Conservation (phyloP, 2,113 vertebrate species). For the mouse (Mus musculus) region GRCm39 chr13:120676501-120677000, state of each 20-base stretch:
- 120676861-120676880: neutral
- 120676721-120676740: no score
- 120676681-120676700: no score
- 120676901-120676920: neutral
- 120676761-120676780: no score
- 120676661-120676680: no score
- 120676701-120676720: no score
- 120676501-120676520: neutral
- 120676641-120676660: no score
- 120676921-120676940: neutral
- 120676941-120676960: neutral
- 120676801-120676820: neutral
- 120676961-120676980: neutral
- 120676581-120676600: no score
- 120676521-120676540: neutral
- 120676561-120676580: neutral
- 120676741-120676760: no score
- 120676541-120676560: neutral
- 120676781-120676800: neutral
- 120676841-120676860: neutral
- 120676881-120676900: no score
- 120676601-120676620: neutral
- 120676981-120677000: neutral
- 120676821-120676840: neutral
- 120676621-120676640: neutral